Conservation (phyloP, 2,888 invertebrate genomes). For the Pyrrhosoma nymphula region DNA sequence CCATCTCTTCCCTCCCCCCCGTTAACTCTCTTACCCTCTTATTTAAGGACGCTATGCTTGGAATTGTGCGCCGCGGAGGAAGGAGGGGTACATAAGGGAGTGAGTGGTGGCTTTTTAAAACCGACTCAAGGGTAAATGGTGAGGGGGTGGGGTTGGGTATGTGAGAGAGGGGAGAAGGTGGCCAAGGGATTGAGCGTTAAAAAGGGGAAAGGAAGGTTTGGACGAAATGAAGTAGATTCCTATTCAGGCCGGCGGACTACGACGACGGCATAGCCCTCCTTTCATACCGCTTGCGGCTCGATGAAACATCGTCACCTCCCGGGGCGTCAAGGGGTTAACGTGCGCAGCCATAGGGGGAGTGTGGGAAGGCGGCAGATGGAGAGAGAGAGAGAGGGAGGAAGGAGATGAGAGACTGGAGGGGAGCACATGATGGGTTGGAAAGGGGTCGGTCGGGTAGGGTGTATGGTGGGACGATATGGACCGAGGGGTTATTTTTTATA, state of each 20-base stretch:
- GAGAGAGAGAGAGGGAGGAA: neutral
- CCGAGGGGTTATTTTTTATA: neutral
- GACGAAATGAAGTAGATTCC: constrained; percentile 52
- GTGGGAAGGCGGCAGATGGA: neutral
- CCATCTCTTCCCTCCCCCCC: neutral
- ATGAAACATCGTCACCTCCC: constrained; percentile 35
- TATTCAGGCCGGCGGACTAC: constrained; percentile 1
- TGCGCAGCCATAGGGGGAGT: neutral
- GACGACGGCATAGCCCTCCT: neutral
- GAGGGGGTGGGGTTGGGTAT: neutral
- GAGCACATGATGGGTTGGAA: neutral
- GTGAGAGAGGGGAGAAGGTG: neutral
- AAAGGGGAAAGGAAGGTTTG: neutral
- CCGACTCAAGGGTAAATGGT: neutral
- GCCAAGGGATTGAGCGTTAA: neutral
- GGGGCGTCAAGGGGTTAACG: neutral
- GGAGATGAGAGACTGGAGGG: neutral
- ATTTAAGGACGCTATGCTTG: constrained; percentile 27
- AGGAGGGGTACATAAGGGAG: neutral
- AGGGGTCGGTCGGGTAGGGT: neutral
- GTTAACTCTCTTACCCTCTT: neutral
- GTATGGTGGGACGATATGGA: neutral
- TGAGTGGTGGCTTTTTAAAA: neutral
- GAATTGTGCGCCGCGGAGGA: neutral
- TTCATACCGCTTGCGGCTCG: neutral